Evolutionary conservation across 2,113 vertebrate genomes (phyloP), one percentile per base, ranked within the genome.

Genomic region (Mastomys natalensis): DNA sequence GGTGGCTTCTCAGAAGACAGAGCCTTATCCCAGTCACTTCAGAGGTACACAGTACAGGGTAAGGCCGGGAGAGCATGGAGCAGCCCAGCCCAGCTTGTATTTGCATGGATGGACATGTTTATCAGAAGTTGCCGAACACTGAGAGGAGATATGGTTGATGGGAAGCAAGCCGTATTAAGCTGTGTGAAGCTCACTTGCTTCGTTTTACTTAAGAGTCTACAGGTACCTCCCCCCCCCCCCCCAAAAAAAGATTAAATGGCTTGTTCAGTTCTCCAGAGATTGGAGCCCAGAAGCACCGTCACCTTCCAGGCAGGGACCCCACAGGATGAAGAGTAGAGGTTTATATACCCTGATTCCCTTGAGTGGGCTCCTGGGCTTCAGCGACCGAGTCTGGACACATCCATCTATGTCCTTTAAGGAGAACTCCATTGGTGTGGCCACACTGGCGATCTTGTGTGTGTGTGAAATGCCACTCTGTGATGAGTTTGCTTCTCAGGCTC

Each of bases 361-460:
- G 29, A 62, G 11, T 5, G 2, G 26, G 15, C 51, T 51, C 24
- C 82, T 0, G 0, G 37, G n/a, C 15, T 53, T 62, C 0, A 0
- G 10, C 9, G 37, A 70, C 62, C 13, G 37, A 16, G 43, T 11
- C 34, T n/a, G 10, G 19, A 1, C 26, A 43, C 0, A 1, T 58
- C 37, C 26, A 0, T 8, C 9, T 0, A 0, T 3, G 29, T 15
- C 90, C 55, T 43, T 37, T 22, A 0, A 8, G 87, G 90, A 74
- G 0, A 3, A 40, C n/a, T 4, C 40, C 0, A 2, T 24, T 7
- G 4, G 21, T 0, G 10, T 1, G 31, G 66, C 29, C 66, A 87
- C 66, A n/a, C 7, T 0, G 34, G 51, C 77, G 43, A 24, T 37
- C 78, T 40, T 53, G 51, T 55, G 22, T 1, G 0, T 5, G 0